phyloP scores from a whole-genome alignment of 1,140 invertebrate species.

The Wiebesia pumilae region DNA sequence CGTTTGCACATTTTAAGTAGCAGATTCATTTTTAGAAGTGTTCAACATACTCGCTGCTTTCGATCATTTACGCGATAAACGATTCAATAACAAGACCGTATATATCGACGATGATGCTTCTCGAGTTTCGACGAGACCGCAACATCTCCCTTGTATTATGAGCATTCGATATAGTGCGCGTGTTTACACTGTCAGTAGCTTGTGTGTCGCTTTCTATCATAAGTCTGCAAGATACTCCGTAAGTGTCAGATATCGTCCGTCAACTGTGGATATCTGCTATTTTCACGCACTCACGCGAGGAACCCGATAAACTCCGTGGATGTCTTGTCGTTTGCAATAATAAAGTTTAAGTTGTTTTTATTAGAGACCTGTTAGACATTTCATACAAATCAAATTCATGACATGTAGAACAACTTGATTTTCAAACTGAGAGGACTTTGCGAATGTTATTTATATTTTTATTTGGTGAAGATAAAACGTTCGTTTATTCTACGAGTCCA shows the following conservation, averaged over 20 bases:
- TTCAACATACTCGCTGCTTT: neutral
- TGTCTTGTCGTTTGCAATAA: neutral
- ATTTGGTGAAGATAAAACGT: neutral
- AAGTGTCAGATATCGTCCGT: constrained; percentile 9
- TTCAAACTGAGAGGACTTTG: neutral
- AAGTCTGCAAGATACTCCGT: neutral
- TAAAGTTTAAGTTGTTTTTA: neutral
- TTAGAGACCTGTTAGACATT: neutral
- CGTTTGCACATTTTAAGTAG: too few species aligned
- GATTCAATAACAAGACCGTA: neutral
- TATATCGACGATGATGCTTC: neutral
- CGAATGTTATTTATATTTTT: neutral
- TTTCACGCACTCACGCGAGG: neutral
- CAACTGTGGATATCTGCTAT: neutral
- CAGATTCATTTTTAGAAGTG: neutral
- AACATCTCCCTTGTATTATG: neutral
- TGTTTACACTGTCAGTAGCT: neutral
- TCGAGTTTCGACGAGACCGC: constrained; percentile 21
- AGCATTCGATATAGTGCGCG: neutral
- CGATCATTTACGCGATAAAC: neutral
- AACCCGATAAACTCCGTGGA: neutral
- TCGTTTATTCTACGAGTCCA: neutral
- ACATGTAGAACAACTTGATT: neutral
- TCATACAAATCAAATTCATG: neutral
- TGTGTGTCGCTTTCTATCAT: neutral